phyloP scores from a whole-genome alignment of 2,797 vertebrate species.

The Tokudaia muenninki region DNA sequence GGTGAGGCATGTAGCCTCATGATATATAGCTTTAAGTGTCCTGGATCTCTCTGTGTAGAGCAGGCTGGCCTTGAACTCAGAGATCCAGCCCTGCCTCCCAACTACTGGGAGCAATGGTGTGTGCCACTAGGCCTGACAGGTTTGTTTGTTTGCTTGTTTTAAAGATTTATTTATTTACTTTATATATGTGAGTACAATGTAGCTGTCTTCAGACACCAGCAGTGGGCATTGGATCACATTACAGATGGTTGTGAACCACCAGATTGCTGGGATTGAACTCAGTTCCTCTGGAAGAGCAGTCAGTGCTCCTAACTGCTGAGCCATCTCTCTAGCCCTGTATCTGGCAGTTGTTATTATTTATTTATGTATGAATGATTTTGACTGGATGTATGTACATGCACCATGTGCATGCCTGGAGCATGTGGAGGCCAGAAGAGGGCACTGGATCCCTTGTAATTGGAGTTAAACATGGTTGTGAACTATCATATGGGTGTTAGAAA shows the following conservation, averaged over 20 bases:
- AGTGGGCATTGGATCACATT: background rate
- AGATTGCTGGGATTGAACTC: background rate
- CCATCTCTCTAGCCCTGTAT: no score
- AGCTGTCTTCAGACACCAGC: background rate
- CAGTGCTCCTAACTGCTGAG: no score
- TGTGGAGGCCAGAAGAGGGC: background rate
- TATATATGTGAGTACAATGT: background rate
- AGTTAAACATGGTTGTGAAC: background rate
- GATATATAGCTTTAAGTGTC: background rate
- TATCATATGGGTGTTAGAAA: background rate
- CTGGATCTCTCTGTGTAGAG: background rate
- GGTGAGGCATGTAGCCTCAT: background rate
- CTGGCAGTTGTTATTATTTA: background rate
- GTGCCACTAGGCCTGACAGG: no score
- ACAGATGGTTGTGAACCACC: background rate
- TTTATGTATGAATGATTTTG: background rate
- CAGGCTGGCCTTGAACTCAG: background rate
- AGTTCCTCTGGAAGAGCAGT: background rate
- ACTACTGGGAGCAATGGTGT: no score
- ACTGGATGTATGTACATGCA: background rate
- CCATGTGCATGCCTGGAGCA: background rate
- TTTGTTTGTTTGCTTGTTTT: background rate
- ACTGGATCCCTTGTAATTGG: background rate
- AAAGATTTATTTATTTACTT: background rate
- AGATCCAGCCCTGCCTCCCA: background rate